These are phyloP conservation scores for Dissostichus mawsoni DNA, from an alignment of 2,113 vertebrate species.

Conservation along the genomic window DNA sequence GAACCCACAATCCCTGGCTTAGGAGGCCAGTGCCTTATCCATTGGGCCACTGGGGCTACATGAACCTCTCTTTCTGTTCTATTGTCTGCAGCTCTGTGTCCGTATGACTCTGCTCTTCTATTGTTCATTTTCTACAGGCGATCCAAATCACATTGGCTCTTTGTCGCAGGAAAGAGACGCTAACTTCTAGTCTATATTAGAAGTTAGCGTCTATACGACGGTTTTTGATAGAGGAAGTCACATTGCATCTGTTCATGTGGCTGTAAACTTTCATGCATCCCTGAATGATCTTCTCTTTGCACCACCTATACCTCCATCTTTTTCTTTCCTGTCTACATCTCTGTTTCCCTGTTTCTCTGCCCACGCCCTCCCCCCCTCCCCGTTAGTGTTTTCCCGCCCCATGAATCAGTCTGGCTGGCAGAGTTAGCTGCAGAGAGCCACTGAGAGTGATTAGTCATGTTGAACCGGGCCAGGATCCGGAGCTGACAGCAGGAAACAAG, in stretches of 20 bases:
- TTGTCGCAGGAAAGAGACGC: too few species aligned
- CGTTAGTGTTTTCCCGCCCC: constrained; percentile 3
- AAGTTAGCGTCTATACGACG: too few species aligned
- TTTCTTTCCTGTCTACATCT: constrained; percentile 1
- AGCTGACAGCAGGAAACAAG: constrained; percentile 35
- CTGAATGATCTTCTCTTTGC: not conserved
- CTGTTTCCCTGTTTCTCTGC: not conserved
- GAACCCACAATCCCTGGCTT: constrained; percentile 79
- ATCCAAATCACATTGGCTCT: too few species aligned
- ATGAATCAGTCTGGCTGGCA: constrained; percentile 65
- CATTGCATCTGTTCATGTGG: constrained; percentile 19
- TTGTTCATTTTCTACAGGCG: too few species aligned
- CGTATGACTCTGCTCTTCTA: too few species aligned
- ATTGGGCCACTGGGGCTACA: constrained; percentile 79
- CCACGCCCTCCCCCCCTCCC: not conserved
- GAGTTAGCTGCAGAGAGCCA: constrained; percentile 45
- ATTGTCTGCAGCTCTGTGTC: too few species aligned
- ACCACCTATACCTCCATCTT: constrained; percentile 1
- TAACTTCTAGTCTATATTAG: too few species aligned
- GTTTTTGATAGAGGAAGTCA: not conserved
- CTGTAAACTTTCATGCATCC: constrained; percentile 17
- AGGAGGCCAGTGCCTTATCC: constrained; percentile 83
- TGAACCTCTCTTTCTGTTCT: too few species aligned
- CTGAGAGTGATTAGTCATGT: constrained; percentile 63
- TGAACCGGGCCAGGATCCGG: constrained; percentile 59